Base-by-base conservation (phyloP, 2,797 vertebrate species). In the Chelonia mydas region DNA sequence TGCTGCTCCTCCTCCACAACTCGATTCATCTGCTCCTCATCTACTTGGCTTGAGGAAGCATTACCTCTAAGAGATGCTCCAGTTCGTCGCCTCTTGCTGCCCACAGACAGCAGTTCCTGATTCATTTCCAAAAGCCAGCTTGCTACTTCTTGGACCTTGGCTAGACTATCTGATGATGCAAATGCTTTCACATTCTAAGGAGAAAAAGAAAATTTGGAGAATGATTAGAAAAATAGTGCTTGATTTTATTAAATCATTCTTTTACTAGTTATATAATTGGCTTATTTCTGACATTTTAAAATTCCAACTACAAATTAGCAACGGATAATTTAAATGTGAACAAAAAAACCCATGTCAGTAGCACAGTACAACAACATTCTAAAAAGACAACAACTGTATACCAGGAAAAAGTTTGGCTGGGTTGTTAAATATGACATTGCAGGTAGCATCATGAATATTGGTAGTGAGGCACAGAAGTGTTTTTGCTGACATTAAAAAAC, bases 111-210 rank as follows among this genome's bases (percentile, higher is more conserved):
- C 99, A 99, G 99, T 99, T 99, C 99, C 99, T 99, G 99, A 99
- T 99, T 99, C 99, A 99, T 99, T 99, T 99, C 99, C 99, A 99
- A 99, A 99, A 99, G 99, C 99, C 99, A 99, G 99, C 99, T 99
- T 99, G 99, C 99, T 99, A 99, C 99, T 99, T 99, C 99, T 99
- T 99, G 99, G 97, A 99, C 99, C 99, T 99, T 99, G 98, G 99
- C 99, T 99, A 99, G 99, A 99, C 99, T 99, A 98, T 99, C 99
- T 99, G 99, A 99, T 97, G 99, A 99, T 98, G 99, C 98, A 99
- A 99, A 99, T 97, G 98, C 97, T 98, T 99, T 99, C 99, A 99
- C 99, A 99, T 99, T 99, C 99, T 99, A 98, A 51, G 96, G 89
- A 97, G 76, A 96, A 28, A 95, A 85, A 51, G 97, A 84, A 93